These are phyloP conservation scores for Melanotaenia duboulayi DNA, from an alignment of 2,113 vertebrate genomes.

Conservation along the genomic window DNA sequence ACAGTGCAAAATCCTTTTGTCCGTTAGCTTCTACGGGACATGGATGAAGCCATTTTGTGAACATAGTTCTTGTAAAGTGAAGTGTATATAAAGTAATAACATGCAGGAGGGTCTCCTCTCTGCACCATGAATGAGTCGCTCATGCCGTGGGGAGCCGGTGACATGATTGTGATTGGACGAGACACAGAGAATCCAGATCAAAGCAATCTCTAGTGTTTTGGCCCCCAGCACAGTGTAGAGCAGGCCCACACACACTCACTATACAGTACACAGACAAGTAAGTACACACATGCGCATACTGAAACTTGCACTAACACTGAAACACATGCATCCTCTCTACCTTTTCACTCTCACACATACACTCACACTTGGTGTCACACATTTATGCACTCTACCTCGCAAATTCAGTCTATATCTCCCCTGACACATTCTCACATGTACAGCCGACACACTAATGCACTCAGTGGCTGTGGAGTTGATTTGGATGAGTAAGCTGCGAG, in stretches of 20 bases:
- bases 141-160: constrained; percentile 81
- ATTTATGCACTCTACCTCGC: constrained; percentile 59
- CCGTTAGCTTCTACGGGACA: constrained; percentile 52
- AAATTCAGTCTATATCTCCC: constrained; percentile 52
- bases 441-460: constrained; percentile 53
- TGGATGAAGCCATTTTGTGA: constrained; percentile 75
- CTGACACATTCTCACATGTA: constrained; percentile 60
- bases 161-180: constrained; percentile 87
- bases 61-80: constrained; percentile 74
- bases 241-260: constrained; percentile 73
- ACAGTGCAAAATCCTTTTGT: constrained; percentile 46
- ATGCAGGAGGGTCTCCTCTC: constrained; percentile 77
- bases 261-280: constrained; percentile 49
- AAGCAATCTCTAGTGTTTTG: constrained; percentile 88
- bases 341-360: constrained; percentile 64
- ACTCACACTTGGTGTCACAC: constrained; percentile 59
- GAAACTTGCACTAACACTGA: constrained; percentile 39
- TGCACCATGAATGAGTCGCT: constrained; percentile 82
- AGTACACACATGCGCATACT: constrained; percentile 33
- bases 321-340: constrained; percentile 65
- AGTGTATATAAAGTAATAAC: constrained; percentile 80
- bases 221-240: constrained; percentile 82
- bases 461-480: constrained; percentile 49
- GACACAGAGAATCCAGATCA: constrained; percentile 86
- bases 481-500: constrained; percentile 35